phyloP scores from a whole-genome alignment of 2,113 vertebrate species.

The Micronisus gabar region DNA sequence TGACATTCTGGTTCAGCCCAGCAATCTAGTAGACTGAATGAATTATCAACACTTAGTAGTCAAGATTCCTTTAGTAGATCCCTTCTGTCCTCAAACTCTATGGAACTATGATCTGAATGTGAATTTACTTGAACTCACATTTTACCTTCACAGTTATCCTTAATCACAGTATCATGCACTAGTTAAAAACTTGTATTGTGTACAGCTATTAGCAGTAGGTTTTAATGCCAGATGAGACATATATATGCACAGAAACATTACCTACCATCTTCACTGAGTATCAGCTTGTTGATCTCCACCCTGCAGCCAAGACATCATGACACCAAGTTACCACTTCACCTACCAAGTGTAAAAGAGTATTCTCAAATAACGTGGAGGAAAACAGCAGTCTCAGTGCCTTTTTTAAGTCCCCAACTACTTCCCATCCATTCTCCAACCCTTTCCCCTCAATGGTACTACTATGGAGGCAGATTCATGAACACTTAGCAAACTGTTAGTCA shows the following conservation, averaged over 20 bases:
- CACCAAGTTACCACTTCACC: not conserved
- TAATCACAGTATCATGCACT: not conserved
- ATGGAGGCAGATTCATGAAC: not conserved
- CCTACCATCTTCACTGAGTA: not conserved
- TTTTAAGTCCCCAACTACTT: not conserved
- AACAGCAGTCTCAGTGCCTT: not conserved
- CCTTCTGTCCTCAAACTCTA: not conserved
- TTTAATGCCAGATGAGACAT: not conserved
- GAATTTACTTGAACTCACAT: not conserved
- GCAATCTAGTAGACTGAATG: not conserved
- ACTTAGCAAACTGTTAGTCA: not conserved
- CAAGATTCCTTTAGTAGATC: not conserved
- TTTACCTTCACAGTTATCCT: not conserved
- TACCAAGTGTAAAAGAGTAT: not conserved
- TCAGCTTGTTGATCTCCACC: not conserved
- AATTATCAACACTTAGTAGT: not conserved
- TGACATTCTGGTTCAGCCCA: not conserved
- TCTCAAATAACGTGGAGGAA: not conserved
- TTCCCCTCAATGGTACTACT: not conserved
- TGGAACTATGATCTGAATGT: not conserved
- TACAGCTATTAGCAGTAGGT: not conserved
- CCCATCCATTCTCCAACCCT: not conserved
- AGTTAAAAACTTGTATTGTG: not conserved
- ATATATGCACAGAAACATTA: not conserved
- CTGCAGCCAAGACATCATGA: not conserved